phyloP scores from a whole-genome alignment of 2,113 vertebrate species.

The Amblyornis subalaris region DNA sequence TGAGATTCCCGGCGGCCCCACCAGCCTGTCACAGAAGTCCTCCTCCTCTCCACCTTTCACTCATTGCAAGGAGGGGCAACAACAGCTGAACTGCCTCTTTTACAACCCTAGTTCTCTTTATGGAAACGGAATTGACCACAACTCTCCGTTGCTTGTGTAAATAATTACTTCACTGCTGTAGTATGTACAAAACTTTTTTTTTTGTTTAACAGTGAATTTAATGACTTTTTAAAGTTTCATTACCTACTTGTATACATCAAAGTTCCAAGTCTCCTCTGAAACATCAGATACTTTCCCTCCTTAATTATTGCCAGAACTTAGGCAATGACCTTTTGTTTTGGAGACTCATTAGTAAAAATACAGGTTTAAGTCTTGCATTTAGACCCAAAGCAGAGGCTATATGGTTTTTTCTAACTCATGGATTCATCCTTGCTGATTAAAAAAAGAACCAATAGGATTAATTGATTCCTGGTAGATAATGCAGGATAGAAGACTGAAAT shows the following conservation, averaged over 20 bases:
- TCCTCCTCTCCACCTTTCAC: not conserved
- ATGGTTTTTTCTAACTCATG: not conserved
- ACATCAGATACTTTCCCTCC: not conserved
- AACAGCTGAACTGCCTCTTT: not conserved
- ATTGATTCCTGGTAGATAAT: not conserved
- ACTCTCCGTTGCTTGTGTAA: not conserved
- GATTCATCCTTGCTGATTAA: not conserved
- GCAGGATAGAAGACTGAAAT: not conserved
- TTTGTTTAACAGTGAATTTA: not conserved
- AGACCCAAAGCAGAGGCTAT: not conserved
- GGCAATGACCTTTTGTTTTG: not conserved
- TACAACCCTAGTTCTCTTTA: not conserved
- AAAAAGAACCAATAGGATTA: not conserved
- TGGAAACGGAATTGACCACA: not conserved
- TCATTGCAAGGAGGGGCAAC: not conserved
- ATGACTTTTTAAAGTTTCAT: not conserved
- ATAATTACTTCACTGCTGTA: conserved; percentile 8
- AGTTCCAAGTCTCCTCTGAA: not conserved
- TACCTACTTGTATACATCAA: not conserved
- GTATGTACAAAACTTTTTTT: not conserved
- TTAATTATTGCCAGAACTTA: not conserved
- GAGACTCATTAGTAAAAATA: not conserved
- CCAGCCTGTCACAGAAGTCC: not conserved
- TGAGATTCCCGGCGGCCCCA: accelerated
- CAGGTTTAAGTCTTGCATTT: not conserved